Evolutionary conservation across 2,888 invertebrate genomes (phyloP).

Genomic region (Xanthostigma xanthostigma): DNA sequence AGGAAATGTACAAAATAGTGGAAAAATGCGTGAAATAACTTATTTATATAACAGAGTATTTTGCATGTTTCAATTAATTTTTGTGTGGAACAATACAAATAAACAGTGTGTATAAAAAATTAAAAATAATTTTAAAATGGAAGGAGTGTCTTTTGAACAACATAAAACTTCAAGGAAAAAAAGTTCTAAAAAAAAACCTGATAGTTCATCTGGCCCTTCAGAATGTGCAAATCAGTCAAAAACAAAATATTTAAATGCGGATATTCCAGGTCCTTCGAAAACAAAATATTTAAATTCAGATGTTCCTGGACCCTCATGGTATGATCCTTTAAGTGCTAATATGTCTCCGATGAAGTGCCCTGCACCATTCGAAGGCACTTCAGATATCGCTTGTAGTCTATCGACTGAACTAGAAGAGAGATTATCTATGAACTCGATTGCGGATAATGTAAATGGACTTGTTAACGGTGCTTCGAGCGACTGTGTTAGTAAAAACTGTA

Average conservation of each 20-base stretch:
- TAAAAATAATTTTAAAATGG: background rate
- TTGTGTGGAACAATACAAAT: too few relatives aligned
- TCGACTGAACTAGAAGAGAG: conserved; percentile 2
- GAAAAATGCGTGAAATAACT: too few relatives aligned
- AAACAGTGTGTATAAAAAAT: too few relatives aligned
- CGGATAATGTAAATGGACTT: background rate
- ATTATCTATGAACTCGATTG: background rate
- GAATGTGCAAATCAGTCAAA: background rate
- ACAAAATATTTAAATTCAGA: background rate
- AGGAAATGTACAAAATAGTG: too few relatives aligned
- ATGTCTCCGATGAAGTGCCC: background rate
- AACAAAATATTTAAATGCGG: background rate
- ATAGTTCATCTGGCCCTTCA: background rate
- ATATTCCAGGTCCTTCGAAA: too few relatives aligned
- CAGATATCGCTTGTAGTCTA: background rate
- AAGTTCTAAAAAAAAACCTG: background rate
- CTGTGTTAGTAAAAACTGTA: background rate
- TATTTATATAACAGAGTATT: too few relatives aligned
- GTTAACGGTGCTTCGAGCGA: background rate
- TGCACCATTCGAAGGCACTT: background rate
- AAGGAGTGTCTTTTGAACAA: background rate
- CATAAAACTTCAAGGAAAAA: background rate
- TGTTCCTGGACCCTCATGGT: background rate
- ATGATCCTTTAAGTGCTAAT: background rate
- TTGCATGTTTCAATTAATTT: too few relatives aligned